Evolutionary conservation across 2,113 vertebrate species (phyloP), one percentile per base, ranked within the genome.

Genomic region (Cairina moschata): DNA sequence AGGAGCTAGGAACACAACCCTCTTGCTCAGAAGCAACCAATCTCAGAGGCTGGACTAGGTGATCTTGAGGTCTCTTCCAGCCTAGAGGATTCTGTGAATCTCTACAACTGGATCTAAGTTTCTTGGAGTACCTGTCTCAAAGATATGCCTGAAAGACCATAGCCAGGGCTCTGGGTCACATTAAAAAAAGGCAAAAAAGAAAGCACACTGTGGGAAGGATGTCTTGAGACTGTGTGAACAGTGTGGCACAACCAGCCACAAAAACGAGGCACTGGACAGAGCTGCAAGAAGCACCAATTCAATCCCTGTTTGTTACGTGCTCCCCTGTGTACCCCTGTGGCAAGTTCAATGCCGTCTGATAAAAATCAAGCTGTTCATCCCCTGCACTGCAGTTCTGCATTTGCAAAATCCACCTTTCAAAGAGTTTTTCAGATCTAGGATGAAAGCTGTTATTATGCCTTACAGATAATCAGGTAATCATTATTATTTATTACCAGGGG

Each of bases 391-490:
- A 78, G 76, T 31, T 65, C 22, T n/a, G 9, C 55, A 9, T 52
- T 63, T 82, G 65, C 20, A 86, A 86, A 86, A 75, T 42, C n/a
- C 66, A 68, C 66, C 44, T 74, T 75, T 78, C 38, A 50, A 54
- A 86, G 81, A n/a, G n/a, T 38, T 86, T 32, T 58, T 52, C 63
- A 83, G 66, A 42, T 59, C 59, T 48, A 59, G 60, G 55, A 59
- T 89, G 81, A 69, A 93, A 89, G 66, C 76, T 78, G 91, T 55
- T 74, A 34, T 82, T 83, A 78, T 9, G 38, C 55, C 77, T 83
- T 38, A n/a, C 71, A 32, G 50, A 60, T 91, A 91, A 82, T 83
- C 69, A 89, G 38, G 31, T 55, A 59, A 83, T 55, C 34, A 25
- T n/a, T 55, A 68, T 54, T 89, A 78, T 71, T 91, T 82, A 74